A percentile compares a stretch with the other conserved stretches of the same genome.
Evolutionary conservation across 37 sponge, comb jelly and placozoan species (phyloP).

Genomic region (Mnemiopsis leidyi): DNA sequence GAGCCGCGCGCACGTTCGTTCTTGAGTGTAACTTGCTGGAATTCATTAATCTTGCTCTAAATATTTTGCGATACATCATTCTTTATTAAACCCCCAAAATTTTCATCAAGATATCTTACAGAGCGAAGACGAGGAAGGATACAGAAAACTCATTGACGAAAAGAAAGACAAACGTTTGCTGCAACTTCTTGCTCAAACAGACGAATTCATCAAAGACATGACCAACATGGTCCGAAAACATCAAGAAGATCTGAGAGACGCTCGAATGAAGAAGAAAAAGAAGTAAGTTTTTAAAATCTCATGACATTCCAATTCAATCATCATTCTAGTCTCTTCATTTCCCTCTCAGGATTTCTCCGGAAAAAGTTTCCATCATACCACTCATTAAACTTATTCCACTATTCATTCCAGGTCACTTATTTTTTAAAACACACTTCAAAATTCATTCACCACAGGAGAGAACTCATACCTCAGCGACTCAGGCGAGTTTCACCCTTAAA

Average conservation of each 20-base stretch:
- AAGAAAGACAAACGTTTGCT: conserved; percentile 94
- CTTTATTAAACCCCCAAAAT: background rate
- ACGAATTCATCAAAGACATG: conserved; percentile 89
- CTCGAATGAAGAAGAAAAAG: conserved; percentile 73
- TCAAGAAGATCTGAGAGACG: conserved; percentile 75
- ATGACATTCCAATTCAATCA: too few relatives aligned
- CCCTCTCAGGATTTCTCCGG: too few relatives aligned
- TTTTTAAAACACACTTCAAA: too few relatives aligned
- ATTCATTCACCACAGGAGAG: background rate
- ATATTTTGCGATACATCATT: background rate
- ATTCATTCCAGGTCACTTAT: background rate
- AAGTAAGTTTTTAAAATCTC: conserved; percentile 51
- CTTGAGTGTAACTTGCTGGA: background rate
- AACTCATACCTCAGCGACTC: background rate
- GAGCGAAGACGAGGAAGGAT: conserved; percentile 99
- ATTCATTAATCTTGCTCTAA: background rate
- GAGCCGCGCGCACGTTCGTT: background rate
- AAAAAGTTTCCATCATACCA: too few relatives aligned
- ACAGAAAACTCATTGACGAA: conserved; percentile 95
- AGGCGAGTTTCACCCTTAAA: background rate
- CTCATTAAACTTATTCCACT: background rate
- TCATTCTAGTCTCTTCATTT: too few relatives aligned
- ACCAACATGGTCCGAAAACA: conserved; percentile 92
- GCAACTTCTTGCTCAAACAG: conserved; percentile 95
- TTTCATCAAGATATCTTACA: conserved; percentile 20